phyloP scores from a whole-genome alignment of 30 jellyfish, hydroid and myxozoan genomes.

The Sanderia malayensis region DNA sequence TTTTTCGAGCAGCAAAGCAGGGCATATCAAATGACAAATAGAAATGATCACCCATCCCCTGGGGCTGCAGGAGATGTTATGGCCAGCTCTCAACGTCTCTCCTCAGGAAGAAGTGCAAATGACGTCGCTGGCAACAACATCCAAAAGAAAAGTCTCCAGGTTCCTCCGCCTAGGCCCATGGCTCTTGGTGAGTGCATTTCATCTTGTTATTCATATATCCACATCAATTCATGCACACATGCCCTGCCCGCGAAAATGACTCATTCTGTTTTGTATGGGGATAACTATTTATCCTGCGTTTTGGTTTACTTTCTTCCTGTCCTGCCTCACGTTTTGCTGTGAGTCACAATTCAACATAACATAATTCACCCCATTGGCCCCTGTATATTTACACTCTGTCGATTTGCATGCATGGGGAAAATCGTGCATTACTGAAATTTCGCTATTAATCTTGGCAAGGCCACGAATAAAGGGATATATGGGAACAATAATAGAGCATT shows the following conservation, averaged over 20 bases:
- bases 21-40: constrained; percentile 7
- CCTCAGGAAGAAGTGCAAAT: constrained; percentile 26
- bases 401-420: too few species aligned
- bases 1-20: constrained; percentile 53
- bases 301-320: neutral
- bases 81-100: constrained; percentile 18
- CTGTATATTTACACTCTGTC: too few species aligned
- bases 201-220: too few species aligned
- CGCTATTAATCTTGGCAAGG: too few species aligned
- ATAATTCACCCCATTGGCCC: too few species aligned
- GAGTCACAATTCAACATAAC: too few species aligned
- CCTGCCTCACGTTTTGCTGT: too few species aligned
- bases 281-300: neutral
- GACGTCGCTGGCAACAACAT: constrained; percentile 18
- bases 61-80: constrained; percentile 47
- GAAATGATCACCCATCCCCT: constrained; percentile 44
- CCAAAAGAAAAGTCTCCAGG: constrained; percentile 38
- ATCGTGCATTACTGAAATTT: too few species aligned
- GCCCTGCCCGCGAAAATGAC: neutral
- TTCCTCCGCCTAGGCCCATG: constrained; percentile 53
- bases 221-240: too few species aligned
- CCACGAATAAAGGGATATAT: too few species aligned
- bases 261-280: neutral
- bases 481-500: too few species aligned
- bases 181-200: constrained; percentile 53